A percentile compares a stretch with the other conserved stretches of the same genome.
These are phyloP conservation scores for Epistrophe grossulariae DNA, from an alignment of 2,888 invertebrate genomes.

Conservation along the genomic window DNA sequence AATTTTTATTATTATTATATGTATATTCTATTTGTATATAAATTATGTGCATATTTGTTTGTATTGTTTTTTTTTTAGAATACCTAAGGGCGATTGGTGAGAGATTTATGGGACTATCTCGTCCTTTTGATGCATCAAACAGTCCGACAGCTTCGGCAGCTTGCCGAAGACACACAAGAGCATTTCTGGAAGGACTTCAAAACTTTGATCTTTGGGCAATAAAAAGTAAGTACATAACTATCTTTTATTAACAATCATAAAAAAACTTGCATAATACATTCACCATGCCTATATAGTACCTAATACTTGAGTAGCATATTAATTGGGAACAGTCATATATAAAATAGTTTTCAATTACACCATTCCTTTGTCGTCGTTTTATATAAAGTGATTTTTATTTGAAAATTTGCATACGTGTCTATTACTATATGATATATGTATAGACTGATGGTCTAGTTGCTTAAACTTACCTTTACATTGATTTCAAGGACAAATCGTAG, in stretches of 20 bases:
- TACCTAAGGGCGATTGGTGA: constrained; percentile 80
- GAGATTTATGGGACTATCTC: constrained; percentile 79
- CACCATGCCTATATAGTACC: constrained; percentile 14
- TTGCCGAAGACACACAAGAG: constrained; percentile 80
- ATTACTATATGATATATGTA: constrained; percentile 58
- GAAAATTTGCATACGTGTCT: constrained; percentile 55
- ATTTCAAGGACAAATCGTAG: constrained; percentile 66
- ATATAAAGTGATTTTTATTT: constrained; percentile 52
- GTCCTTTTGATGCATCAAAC: constrained; percentile 81
- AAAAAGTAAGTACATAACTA: constrained; percentile 80
- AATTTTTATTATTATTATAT: neutral
- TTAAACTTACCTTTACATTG: constrained; percentile 59
- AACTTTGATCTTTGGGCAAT: constrained; percentile 83
- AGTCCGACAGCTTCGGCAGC: constrained; percentile 80
- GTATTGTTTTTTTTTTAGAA: constrained; percentile 78
- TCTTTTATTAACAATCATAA: neutral
- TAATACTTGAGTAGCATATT: constrained; percentile 58
- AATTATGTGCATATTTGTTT: constrained; percentile 5
- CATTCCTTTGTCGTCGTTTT: constrained; percentile 44
- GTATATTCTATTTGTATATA: neutral
- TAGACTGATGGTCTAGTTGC: constrained; percentile 66
- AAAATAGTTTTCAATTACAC: constrained; percentile 63
- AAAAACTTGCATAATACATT: constrained; percentile 45
- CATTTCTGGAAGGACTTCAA: constrained; percentile 80
- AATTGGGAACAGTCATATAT: constrained; percentile 38